Evolutionary conservation across 2,888 invertebrate genomes (phyloP).

Genomic region (Athalia rosae): DNA sequence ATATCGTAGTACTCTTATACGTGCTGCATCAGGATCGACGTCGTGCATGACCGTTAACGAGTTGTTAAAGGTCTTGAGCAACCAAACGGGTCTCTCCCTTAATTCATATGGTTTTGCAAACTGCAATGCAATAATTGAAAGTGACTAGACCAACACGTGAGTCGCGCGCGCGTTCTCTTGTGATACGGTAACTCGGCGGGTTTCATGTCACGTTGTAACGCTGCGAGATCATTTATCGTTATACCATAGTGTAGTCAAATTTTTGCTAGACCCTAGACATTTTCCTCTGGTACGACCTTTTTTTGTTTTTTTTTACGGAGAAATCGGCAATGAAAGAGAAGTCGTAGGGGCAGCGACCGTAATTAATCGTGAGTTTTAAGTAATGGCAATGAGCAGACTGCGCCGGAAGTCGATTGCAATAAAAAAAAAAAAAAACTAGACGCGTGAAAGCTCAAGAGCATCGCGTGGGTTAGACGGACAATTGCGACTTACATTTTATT

Average conservation of each 20-base stretch:
- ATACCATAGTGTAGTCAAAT: neutral
- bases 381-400: slow-evolving; percentile 9
- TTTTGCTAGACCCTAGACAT: too few species aligned
- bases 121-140: slow-evolving; percentile 46
- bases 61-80: slow-evolving; percentile 52
- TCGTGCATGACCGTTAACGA: slow-evolving; percentile 48
- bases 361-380: neutral
- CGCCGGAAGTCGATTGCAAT: neutral
- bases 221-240: slow-evolving; percentile 32
- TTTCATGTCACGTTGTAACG: slow-evolving; percentile 67
- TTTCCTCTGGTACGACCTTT: too few species aligned
- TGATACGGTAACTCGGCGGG: slow-evolving; percentile 50
- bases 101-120: slow-evolving; percentile 58
- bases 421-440: neutral
- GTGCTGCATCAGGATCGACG: slow-evolving; percentile 5
- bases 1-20: neutral
- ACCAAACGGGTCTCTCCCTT: slow-evolving; percentile 53
- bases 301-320: too few species aligned
- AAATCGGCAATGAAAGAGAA: too few species aligned
- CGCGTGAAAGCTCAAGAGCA: slow-evolving; percentile 19
- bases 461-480: neutral
- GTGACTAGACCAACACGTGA: slow-evolving; percentile 30
- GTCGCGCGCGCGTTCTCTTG: slow-evolving; percentile 34
- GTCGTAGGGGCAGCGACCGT: neutral
- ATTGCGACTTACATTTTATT: neutral